Evolutionary conservation across 2,888 invertebrate species (phyloP).

Genomic region (Brenthis ino): DNA sequence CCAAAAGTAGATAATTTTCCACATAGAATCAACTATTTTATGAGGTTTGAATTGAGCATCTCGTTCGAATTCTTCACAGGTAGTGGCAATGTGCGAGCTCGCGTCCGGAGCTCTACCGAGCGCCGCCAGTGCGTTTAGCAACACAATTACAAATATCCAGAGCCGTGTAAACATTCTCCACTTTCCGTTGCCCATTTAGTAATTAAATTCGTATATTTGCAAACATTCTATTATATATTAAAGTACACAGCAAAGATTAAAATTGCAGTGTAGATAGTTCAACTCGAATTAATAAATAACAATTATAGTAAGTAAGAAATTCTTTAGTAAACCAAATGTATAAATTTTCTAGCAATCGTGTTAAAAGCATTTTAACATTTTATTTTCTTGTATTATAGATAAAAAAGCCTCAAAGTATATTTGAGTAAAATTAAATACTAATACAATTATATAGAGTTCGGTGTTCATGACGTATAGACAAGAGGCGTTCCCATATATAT

Average conservation of each 20-base stretch:
- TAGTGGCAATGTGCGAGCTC: constrained; percentile 48
- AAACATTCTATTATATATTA: constrained; percentile 49
- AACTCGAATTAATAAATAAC: background rate
- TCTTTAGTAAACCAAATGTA: background rate
- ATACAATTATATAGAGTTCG: too few species aligned
- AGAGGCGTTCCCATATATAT: too few species aligned
- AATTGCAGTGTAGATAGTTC: constrained; percentile 1
- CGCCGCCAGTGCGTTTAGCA: constrained; percentile 46
- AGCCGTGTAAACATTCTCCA: constrained; percentile 63
- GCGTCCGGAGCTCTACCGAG: constrained; percentile 31
- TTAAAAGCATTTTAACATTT: too few species aligned
- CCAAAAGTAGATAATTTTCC: constrained; percentile 74
- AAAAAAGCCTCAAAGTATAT: too few species aligned
- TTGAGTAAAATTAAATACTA: too few species aligned
- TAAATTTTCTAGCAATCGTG: too few species aligned
- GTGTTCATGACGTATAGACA: too few species aligned
- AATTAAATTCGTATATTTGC: constrained; percentile 54
- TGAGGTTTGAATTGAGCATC: constrained; percentile 61
- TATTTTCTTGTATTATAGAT: too few species aligned
- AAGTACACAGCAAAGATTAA: constrained; percentile 48
- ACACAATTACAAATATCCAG: constrained; percentile 58
- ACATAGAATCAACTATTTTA: constrained; percentile 58
- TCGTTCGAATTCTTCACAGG: constrained; percentile 66
- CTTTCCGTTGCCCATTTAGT: constrained; percentile 50
- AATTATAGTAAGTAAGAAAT: background rate